Percentiles rank a stretch among this genome's conserved stretches.
These are phyloP conservation scores for Aphodius granarius DNA, from an alignment of 2,888 invertebrate genomes.

Conservation along the genomic window DNA sequence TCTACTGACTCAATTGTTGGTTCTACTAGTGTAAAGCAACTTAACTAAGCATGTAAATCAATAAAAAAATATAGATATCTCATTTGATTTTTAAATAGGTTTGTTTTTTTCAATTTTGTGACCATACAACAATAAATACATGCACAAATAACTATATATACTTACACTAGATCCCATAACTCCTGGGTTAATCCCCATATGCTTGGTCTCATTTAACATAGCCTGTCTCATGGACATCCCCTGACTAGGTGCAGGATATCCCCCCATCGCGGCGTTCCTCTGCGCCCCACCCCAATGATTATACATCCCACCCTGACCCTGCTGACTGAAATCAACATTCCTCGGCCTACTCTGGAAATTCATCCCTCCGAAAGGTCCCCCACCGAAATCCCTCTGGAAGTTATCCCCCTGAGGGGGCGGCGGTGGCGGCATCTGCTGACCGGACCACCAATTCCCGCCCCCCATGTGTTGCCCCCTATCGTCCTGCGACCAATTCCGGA, in stretches of 20 bases:
- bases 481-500: conserved; percentile 31
- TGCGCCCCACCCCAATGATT: conserved; percentile 39
- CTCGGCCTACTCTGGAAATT: conserved; percentile 25
- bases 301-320: conserved; percentile 38
- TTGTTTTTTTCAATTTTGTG: not conserved
- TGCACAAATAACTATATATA: not conserved
- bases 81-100: too few species aligned
- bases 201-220: conserved; percentile 50
- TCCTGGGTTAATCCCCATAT: conserved; percentile 25
- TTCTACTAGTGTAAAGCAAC: too few species aligned
- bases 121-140: not conserved
- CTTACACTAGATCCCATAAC: conserved; percentile 23
- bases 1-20: too few species aligned
- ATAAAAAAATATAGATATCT: too few species aligned
- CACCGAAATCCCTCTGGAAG: conserved; percentile 9
- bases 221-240: conserved; percentile 49
- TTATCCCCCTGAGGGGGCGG: conserved; percentile 20
- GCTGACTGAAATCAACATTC: conserved; percentile 30
- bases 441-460: conserved; percentile 38
- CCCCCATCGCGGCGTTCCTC: conserved; percentile 17
- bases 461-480: conserved; percentile 31
- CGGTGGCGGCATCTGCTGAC: conserved; percentile 22
- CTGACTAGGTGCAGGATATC: conserved; percentile 28
- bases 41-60: too few species aligned
- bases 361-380: not conserved